A percentile compares a stretch with the other conserved stretches of the same genome.
These are phyloP conservation scores for Eulithis testata DNA, from an alignment of 2,888 invertebrate genomes.

Conservation along the genomic window DNA sequence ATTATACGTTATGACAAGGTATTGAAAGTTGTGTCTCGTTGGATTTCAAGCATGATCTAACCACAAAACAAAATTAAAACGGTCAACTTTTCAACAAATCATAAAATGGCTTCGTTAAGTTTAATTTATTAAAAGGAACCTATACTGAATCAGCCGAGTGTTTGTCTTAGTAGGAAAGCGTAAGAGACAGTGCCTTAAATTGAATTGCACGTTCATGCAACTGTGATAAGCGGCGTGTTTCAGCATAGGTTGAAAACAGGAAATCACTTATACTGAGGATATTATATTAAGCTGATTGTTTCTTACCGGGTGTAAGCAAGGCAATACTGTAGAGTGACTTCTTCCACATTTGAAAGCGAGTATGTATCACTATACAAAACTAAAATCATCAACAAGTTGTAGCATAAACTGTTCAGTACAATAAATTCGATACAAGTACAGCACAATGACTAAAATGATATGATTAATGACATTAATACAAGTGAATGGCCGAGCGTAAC, in stretches of 20 bases:
- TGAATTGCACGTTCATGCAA: conserved; percentile 55
- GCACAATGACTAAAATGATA: conserved; percentile 79
- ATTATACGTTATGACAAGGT: conserved; percentile 10
- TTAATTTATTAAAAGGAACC: conserved; percentile 65
- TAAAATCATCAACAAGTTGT: conserved; percentile 81
- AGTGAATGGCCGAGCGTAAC: conserved; percentile 59
- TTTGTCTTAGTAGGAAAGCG: conserved; percentile 53
- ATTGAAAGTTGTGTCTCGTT: conserved; percentile 4
- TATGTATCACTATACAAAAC: conserved; percentile 83
- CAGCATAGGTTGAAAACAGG: conserved; percentile 75
- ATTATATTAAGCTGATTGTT: conserved; percentile 83
- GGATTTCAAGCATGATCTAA: conserved; percentile 4
- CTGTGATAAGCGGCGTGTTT: conserved; percentile 66
- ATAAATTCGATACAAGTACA: conserved; percentile 74
- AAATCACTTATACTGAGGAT: conserved; percentile 82
- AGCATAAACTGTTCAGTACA: conserved; percentile 81
- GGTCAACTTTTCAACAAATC: conserved; percentile 70
- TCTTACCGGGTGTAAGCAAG: conserved; percentile 85
- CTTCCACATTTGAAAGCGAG: conserved; percentile 84
- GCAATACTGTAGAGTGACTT: conserved; percentile 84
- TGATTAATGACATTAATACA: conserved; percentile 69
- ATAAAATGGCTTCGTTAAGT: conserved; percentile 76
- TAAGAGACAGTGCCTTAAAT: conserved; percentile 46
- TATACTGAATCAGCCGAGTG: conserved; percentile 73
- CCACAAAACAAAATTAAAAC: conserved; percentile 18